These are phyloP conservation scores for Ondatra zibethicus DNA, from an alignment of 2,113 vertebrate genomes.

Conservation along the genomic window DNA sequence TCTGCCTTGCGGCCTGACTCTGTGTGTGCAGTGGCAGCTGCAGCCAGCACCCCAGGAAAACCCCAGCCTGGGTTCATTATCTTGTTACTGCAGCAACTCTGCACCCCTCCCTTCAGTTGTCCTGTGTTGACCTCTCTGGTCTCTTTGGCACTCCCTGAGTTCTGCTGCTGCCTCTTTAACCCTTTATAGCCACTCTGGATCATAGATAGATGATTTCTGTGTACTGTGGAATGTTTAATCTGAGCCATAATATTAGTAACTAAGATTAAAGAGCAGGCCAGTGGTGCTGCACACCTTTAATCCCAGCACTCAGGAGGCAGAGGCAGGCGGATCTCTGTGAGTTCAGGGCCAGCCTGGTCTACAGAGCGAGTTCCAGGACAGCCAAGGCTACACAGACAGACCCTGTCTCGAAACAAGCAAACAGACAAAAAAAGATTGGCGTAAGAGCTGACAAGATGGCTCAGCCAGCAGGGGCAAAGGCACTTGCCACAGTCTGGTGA, in stretches of 20 bases:
- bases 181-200: not conserved
- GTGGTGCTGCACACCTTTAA: not conserved
- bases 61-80: not conserved
- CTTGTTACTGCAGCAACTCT: not conserved
- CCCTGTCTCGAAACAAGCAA: no score
- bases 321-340: not conserved
- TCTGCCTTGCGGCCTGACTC: not conserved
- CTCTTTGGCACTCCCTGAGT: not conserved
- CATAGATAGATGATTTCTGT: not conserved
- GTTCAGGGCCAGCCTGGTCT: not conserved
- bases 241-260: not conserved
- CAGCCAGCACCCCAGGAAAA: not conserved
- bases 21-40: not conserved
- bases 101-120: not conserved
- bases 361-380: not conserved
- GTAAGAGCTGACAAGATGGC: no score
- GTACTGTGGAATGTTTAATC: not conserved
- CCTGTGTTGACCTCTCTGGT: not conserved
- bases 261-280: not conserved
- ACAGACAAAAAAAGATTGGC: not conserved
- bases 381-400: not conserved
- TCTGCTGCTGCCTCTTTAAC: not conserved
- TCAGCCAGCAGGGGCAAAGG: not conserved
- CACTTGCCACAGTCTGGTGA: not conserved
- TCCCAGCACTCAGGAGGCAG: not conserved